phyloP scores from a whole-genome alignment of 2,888 invertebrate species.

The Spodoptera exigua region DNA sequence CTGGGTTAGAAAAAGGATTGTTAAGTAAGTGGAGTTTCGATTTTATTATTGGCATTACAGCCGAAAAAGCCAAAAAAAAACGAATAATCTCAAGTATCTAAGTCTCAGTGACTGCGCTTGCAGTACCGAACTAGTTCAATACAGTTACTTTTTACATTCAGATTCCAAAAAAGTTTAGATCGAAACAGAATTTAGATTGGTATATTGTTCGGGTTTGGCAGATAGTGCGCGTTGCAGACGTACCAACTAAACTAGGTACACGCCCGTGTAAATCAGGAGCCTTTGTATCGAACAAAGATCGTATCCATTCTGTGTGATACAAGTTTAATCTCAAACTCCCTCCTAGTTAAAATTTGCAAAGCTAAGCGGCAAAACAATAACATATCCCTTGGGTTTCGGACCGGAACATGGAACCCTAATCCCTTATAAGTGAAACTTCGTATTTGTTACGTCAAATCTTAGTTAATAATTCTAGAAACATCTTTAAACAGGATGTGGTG shows the following conservation, averaged over 20 bases:
- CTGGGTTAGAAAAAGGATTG: no score
- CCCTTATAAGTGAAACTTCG: slow-evolving; percentile 80
- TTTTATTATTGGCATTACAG: no score
- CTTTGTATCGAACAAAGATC: slow-evolving; percentile 38
- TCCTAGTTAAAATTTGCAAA: slow-evolving; percentile 57
- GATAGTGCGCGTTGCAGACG: no score
- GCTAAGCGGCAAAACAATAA: slow-evolving; percentile 72
- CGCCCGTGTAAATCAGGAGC: slow-evolving; percentile 12
- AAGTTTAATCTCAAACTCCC: slow-evolving; percentile 53
- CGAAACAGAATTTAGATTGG: no score
- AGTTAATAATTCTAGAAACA: slow-evolving; percentile 89
- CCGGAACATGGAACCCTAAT: slow-evolving; percentile 80
- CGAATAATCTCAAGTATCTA: no score
- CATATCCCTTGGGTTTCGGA: slow-evolving; percentile 79
- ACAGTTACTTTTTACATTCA: no score
- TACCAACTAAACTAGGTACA: background rate
- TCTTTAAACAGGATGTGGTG: slow-evolving; percentile 87
- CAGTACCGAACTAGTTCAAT: no score
- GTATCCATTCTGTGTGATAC: slow-evolving; percentile 46
- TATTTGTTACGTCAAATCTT: slow-evolving; percentile 86
- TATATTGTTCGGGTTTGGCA: no score
- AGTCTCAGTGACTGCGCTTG: no score
- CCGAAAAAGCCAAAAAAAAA: no score
- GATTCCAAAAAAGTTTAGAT: no score
- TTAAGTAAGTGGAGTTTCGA: no score